Base-by-base conservation (phyloP, 2,797 vertebrate species). In the Vipera latastei region DNA sequence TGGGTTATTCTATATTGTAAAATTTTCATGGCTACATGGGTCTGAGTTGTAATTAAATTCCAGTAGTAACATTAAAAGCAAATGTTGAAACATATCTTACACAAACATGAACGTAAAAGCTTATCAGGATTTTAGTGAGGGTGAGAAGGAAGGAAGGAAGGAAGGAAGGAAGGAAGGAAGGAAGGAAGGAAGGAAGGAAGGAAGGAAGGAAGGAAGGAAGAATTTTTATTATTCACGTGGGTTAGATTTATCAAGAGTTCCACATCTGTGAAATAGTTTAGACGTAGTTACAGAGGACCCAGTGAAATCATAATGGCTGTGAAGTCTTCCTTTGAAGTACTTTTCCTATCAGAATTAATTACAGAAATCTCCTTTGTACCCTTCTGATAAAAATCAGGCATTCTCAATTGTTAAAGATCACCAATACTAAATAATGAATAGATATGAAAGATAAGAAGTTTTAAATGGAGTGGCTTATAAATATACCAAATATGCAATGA, bases 361-460 rank as follows among this genome's bases (percentile, higher is more conserved):
- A 56, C 57, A 86, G 18, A 86, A 69, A 93, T 13, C 59, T 59
- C 53, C 12, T 90, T 69, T 61, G 12, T 86, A 57, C 5, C 13
- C 6, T 22, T 87, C 90, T 57, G 89, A 92, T n/a, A 11, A 94
- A 95, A 96, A 63, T 0, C 3, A 91, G 92, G 86, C 4, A 11
- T 18, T 92, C 65, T 1, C 22, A 4, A 53, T 32, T 14, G 63
- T 86, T 18, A 93, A 94, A 91, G 13, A 86, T 92, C 92, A 91
- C 69, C 28, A 90, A 26, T 91, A 95, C 93, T 94, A 92, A 95
- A 28, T 83, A 96, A 92, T 91, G 92, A 92, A 93, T 2, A 12
- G 87, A 90, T 90, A 92, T 90, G 95, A 95, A 96, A 96, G 94
- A 93, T 83, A 95, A 96, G 90, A 69, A 93, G 88, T 90, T 91